Base-by-base conservation (phyloP, 2,113 vertebrate genomes). In the Fulmarus glacialis region DNA sequence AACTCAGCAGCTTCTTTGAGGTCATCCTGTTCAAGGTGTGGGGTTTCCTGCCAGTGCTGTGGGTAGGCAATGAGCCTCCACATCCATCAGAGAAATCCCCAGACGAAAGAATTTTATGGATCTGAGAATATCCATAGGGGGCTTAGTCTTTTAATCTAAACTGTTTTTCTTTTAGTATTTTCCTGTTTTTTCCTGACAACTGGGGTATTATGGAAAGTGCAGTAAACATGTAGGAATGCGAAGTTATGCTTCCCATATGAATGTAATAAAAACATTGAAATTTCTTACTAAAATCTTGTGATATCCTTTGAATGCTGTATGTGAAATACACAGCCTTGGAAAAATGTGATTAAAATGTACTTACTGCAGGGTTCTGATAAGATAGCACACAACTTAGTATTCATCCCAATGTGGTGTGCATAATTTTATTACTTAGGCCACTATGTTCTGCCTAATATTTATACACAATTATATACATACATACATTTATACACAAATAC, bases 141-240 rank as follows among this genome's bases (percentile, higher is more conserved):
- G 71, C 72, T 97, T 26, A 66, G 58, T 43, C 77, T 96, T 95
- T 97, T 96, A 96, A 97, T 96, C 88, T 93, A 87, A 91, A 95
- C 52, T 93, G 50, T 53, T 97, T 96, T 95, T 91, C 93, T 95
- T 95, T 80, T 60, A 64, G 24, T 64, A 63, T 93, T 93, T 90
- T 77, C 71, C 71, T 86, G 55, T 83, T 93, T 95, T 93, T 89
- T 91, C 74, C 92, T 94, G 66, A 96, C 92, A 94, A 90, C 32
- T 45, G 42, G 63, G 68, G 36, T 94, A 89, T 95, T 96, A 95
- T 74, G 50, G 70, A 94, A 97, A 96, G 73, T 56, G 63, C 63
- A 96, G 83, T 96, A 97, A 98, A 97, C 81, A 97, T 75, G 67
- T 59, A 96, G 94, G 95, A 97, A 98, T 97, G 94, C 5, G 5